These are phyloP conservation scores for Remorina albescens DNA, from an alignment of 2,797 vertebrate genomes.

Conservation along the genomic window DNA sequence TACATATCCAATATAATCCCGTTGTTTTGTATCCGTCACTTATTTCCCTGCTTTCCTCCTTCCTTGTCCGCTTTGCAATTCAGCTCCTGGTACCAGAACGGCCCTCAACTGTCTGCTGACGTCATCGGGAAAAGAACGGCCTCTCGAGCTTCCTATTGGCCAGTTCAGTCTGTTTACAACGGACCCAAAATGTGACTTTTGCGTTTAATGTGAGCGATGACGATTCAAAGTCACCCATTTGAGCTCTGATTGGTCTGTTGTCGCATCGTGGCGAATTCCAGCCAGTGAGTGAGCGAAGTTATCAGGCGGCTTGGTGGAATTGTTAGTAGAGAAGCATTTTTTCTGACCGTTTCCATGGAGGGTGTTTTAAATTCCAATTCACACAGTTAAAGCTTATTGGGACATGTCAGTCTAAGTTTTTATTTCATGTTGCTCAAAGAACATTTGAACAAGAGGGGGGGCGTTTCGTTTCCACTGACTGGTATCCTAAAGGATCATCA, in stretches of 20 bases:
- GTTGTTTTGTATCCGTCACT: slow-evolving; percentile 20
- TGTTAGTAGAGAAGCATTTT: not conserved
- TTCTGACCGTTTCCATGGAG: not conserved
- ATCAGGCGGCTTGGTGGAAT: not conserved
- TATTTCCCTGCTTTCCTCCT: slow-evolving; percentile 32
- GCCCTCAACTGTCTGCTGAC: slow-evolving; percentile 50
- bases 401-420: no score
- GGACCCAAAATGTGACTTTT: slow-evolving; percentile 28
- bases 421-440: not conserved
- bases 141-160: slow-evolving; percentile 64
- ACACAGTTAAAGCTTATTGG: no score
- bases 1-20: not conserved
- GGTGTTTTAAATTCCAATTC: not conserved
- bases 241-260: slow-evolving; percentile 31
- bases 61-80: slow-evolving; percentile 30
- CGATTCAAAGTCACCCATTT: slow-evolving; percentile 31
- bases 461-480: no score
- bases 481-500: no score
- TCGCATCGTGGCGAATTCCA: slow-evolving; percentile 31
- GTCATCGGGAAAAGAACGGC: slow-evolving; percentile 55
- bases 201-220: slow-evolving; percentile 10
- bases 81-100: slow-evolving; percentile 50
- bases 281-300: slow-evolving; percentile 17
- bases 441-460: not conserved
- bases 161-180: slow-evolving; percentile 62